phyloP scores from a whole-genome alignment of 2,888 invertebrate genomes.

The Eristalinus sepulchralis region DNA sequence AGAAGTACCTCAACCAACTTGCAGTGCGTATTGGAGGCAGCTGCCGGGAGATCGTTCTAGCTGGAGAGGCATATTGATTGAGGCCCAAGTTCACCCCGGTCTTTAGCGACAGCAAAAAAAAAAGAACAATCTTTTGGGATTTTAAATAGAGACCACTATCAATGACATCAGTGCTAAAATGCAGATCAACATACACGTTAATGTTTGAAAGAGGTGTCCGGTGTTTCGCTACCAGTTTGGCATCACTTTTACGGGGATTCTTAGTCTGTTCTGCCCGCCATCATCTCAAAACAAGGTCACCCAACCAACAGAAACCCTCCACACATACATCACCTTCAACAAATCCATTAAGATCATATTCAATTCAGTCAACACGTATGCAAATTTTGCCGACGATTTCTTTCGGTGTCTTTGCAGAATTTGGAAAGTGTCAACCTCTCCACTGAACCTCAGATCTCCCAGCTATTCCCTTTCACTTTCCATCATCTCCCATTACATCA shows the following conservation, averaged over 20 bases:
- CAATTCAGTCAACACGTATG: background rate
- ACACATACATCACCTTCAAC: background rate
- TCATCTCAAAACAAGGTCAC: background rate
- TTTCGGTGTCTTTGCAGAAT: background rate
- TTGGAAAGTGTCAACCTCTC: conserved; percentile 4
- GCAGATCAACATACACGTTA: too few species aligned
- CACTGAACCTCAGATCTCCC: background rate
- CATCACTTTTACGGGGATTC: too few species aligned
- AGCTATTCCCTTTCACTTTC: conserved; percentile 11
- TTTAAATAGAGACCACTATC: too few species aligned
- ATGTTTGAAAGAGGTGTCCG: too few species aligned
- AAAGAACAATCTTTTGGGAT: too few species aligned
- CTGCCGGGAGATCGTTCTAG: too few species aligned
- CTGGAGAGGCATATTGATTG: background rate
- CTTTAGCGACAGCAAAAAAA: background rate
- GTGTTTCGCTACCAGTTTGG: too few species aligned
- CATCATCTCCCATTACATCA: background rate
- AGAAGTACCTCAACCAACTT: too few species aligned
- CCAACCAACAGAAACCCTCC: background rate
- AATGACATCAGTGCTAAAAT: too few species aligned
- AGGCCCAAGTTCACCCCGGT: background rate
- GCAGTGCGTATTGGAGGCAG: too few species aligned
- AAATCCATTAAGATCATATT: background rate
- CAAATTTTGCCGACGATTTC: background rate
- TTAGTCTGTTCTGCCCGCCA: too few species aligned